Evolutionary conservation across 2,888 invertebrate species (phyloP), one percentile per base, ranked within the genome.

Genomic region (Ischnura elegans): DNA sequence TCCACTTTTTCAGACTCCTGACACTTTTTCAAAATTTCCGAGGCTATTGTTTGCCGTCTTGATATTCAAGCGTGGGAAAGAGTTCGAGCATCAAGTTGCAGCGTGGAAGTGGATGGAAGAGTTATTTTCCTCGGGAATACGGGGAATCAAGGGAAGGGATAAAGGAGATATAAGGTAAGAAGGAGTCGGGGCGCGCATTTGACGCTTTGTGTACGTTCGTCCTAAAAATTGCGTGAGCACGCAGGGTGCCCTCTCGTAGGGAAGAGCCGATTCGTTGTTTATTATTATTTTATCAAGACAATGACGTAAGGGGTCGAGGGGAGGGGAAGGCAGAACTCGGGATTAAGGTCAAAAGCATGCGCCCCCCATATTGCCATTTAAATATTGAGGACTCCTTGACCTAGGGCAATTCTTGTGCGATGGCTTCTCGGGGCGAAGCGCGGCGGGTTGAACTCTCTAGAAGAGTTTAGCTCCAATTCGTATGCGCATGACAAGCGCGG

Each of bases 301-400:
- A 76, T 76, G 76, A 13, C 36, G 76, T 36, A 3, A 19, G 51
- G 13, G 51, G 4, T 13, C 16, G 51, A 47, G 13, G 47, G 47
- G 47, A 47, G 47, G 47, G 47, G 47, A 19, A 51, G 76, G 16
- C 29, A 29, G 76, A 36, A 36, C 36, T 36, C 36, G 29, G 76
- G 76, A 76, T 76, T 76, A 76, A 76, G 76, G 76, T 76, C 76
- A 36, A 76, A 29, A 36, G 76, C 76, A 76, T 76, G 25, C 51
- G 51, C 16, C 76, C 76, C n/a, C 25, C 25, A 13, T 76, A 76
- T 76, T 76, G 76, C 76, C 76, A 76, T 76, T 76, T 76, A 76
- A 76, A 76, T 76, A 76, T 76, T 29, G 76, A 76, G 76, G 76
- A 16, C 76, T 76, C 36, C 76, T 76, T 76, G 76, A 76, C 76